Evolutionary conservation across 2,797 vertebrate genomes (phyloP).

Genomic region (Cichlasoma orientale): DNA sequence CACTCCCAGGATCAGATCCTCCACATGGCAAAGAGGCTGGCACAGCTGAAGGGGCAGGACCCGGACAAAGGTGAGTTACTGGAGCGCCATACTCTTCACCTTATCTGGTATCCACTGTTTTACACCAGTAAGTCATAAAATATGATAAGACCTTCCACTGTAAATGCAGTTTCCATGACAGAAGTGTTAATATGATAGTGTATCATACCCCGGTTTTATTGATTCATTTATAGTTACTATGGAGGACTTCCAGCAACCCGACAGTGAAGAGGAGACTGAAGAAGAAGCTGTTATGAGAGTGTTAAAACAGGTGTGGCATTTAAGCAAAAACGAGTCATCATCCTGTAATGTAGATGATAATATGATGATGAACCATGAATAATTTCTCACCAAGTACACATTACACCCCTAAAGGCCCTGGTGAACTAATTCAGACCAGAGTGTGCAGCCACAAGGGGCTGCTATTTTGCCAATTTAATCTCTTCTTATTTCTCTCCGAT

Average conservation of each 20-base stretch:
- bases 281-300: constrained; percentile 89
- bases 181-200: neutral
- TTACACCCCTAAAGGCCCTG: neutral
- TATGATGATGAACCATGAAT: neutral
- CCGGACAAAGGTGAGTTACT: constrained; percentile 85
- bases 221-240: constrained; percentile 82
- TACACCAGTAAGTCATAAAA: neutral
- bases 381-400: neutral
- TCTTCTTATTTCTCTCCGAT: constrained; percentile 5
- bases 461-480: constrained; percentile 50
- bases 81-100: neutral
- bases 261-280: constrained; percentile 93
- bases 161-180: neutral
- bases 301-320: constrained; percentile 85
- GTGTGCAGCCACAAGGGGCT: constrained; percentile 62
- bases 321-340: neutral
- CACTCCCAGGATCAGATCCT: constrained; percentile 87
- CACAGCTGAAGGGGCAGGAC: constrained; percentile 88
- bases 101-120: neutral
- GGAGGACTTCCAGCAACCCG: constrained; percentile 83
- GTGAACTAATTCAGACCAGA: neutral
- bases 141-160: neutral
- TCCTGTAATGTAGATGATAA: neutral
- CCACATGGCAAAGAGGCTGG: constrained; percentile 88
- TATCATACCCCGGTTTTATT: neutral